Base-by-base conservation (phyloP, 2,888 invertebrate genomes). In the Hofmannophila pseudospretella region DNA sequence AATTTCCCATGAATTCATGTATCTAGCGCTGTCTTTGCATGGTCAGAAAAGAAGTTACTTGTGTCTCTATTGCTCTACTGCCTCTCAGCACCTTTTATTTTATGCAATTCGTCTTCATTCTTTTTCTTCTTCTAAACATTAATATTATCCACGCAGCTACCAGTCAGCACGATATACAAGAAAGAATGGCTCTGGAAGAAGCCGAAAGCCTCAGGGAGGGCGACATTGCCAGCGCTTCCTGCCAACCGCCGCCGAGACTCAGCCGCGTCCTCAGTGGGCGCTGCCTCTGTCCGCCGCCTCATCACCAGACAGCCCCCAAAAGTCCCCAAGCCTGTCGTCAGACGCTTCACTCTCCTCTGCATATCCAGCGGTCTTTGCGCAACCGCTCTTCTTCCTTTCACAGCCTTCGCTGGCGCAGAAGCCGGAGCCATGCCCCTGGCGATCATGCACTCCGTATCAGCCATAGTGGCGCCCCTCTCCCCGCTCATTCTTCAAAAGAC, bases 231-330 rank as follows among this genome's bases (percentile, higher is more conserved):
- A 1, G 51, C 66, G 5, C 49, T 53, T 4, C 49, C 54, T 7
- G 58, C 63, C 1, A 64, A 69, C 4, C 81, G 90, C 2, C 85
- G 92, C 2, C 84, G 91, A 9, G 93, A 93, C 55, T 93, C 93
- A 0, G 88, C 91, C 36, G 90, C 91, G 14, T 93, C 93, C 32
- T 93, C 93, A 0, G 91, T 93, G 19, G 93, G 93, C 1, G 93
- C 93, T 0, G 92, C 92, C 0, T 94, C 94, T 1, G 94, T 94
- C 7, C 88, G 94, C 2, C 89, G 93, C 0, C 82, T 95, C 8
- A 89, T 94, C 35, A 90, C 92, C 0, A 53, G 81, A 23, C 82
- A 72, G 20, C 84, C 86, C 0, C 58, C 81, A 65, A 59, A 87
- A 76, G 45, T 90, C 67, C 87, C 89, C 64, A 57, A 84, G 67